Base-by-base conservation (phyloP, 2,113 vertebrate species). In the Pseudolaguvia tuberculata region DNA sequence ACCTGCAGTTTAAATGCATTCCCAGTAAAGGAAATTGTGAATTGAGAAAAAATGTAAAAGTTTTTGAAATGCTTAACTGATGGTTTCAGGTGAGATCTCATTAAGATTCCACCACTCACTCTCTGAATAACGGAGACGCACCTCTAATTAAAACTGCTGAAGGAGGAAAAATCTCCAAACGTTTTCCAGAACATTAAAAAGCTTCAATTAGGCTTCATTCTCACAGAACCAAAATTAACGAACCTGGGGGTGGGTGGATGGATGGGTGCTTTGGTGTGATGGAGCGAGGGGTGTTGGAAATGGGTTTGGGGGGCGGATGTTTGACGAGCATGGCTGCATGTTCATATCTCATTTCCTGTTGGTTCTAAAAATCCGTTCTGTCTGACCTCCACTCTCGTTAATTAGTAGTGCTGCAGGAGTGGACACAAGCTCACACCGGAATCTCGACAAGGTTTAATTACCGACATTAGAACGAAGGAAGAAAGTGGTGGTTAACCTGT, bases 371-470 rank as follows among this genome's bases (percentile, higher is more conserved):
- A 86, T 77, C 84, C 76, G 83, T 89, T 88, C 84, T 84, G 73
- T 86, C 81, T 89, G 86, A 88, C 87, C 87, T 88, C 81, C 70
- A 85, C 84, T 84, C 69, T 10, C 70, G 70, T 83, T 86, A 87
- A 89, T 87, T 86, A 73, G 85, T 88, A 80, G 87, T 70, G 70
- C 75, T 76, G 83, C 73, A 55, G 75, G 74, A 81, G 76, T 82
- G 81, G 82, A 84, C 78, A 57, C 71, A 48, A 75, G 76, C 68
- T 83, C 78, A 86, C 7, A 87, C 88, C 81, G 83, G 84, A 51
- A 86, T 87, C 84, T 77, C 78, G 84, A 81, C 83, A 83, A 76
- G 82, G 80, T 80, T 83, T 83, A 87, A 88, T 86, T 79, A 85
- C 83, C 81, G 84, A 81, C 79, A 87, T 85, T 85, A n/a, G n/a